phyloP scores from a whole-genome alignment of 2,888 invertebrate species.

The Diachrysia chrysitis region DNA sequence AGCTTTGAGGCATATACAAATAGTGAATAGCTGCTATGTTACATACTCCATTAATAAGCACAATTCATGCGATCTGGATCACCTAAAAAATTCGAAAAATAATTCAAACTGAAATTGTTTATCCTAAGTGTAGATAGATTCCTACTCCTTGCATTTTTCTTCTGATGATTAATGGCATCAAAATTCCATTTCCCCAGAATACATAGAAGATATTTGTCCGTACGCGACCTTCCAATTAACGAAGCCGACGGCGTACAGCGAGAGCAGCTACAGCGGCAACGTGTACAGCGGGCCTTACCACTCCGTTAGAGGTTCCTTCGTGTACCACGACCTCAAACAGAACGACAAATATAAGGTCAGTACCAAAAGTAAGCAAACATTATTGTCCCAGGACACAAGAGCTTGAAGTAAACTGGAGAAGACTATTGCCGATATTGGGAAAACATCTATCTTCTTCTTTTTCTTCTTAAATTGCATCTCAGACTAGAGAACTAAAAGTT shows the following conservation, averaged over 20 bases:
- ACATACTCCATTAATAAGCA: background rate
- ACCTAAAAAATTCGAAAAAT: background rate
- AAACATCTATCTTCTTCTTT: too few relatives aligned
- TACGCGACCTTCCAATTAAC: constrained; percentile 97
- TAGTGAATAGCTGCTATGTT: background rate
- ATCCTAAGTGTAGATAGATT: background rate
- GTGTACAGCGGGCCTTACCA: constrained; percentile 96
- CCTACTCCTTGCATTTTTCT: background rate
- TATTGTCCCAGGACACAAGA: too few relatives aligned
- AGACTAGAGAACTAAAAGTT: too few relatives aligned
- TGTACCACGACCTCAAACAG: constrained; percentile 96
- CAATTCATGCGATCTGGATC: background rate
- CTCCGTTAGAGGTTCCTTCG: constrained; percentile 95
- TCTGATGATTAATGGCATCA: background rate
- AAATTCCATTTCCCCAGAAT: constrained; percentile 88
- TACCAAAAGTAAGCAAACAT: constrained; percentile 29
- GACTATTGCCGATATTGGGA: too few relatives aligned
- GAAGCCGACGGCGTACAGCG: constrained; percentile 95
- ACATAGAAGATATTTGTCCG: constrained; percentile 97
- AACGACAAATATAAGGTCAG: constrained; percentile 94
- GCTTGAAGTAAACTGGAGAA: too few relatives aligned
- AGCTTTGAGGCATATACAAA: background rate
- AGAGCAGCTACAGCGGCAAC: constrained; percentile 97
- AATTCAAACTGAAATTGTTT: background rate
- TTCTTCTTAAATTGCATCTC: too few relatives aligned